Evolutionary conservation across 2,113 vertebrate genomes (phyloP).

Genomic region (Nibea albiflora): DNA sequence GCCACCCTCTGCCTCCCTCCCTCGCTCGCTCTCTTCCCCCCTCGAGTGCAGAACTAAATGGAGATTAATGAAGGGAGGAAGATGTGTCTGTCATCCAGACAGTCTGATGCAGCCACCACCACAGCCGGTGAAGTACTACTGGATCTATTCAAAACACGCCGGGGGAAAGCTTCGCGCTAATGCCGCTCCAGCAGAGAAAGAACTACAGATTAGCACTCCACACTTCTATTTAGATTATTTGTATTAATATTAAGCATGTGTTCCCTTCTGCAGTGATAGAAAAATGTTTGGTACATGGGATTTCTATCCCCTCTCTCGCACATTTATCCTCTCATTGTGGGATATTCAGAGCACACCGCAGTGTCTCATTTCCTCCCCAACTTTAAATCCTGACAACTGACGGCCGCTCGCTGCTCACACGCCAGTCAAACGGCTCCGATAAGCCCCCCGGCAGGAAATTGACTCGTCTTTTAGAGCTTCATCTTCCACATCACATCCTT

Average conservation of each 20-base stretch:
- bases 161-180: slow-evolving; percentile 46
- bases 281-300: slow-evolving; percentile 15
- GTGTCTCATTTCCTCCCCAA: slow-evolving; percentile 79
- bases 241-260: slow-evolving; percentile 48
- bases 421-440: slow-evolving; percentile 77
- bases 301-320: slow-evolving; percentile 35
- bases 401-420: slow-evolving; percentile 71
- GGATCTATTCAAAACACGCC: slow-evolving; percentile 65
- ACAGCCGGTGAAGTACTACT: slow-evolving; percentile 46
- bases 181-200: slow-evolving; percentile 46
- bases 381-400: slow-evolving; percentile 82
- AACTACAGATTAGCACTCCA: slow-evolving; percentile 54
- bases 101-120: slow-evolving; percentile 67
- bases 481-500: slow-evolving; percentile 67
- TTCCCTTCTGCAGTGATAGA: slow-evolving; percentile 30
- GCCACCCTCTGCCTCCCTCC: slow-evolving; percentile 8
- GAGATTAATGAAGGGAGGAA: slow-evolving; percentile 82
- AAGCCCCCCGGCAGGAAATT: slow-evolving; percentile 78
- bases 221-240: slow-evolving; percentile 53
- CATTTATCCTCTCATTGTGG: slow-evolving; percentile 56
- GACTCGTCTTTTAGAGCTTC: slow-evolving; percentile 73
- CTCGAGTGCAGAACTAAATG: slow-evolving; percentile 81
- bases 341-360: slow-evolving; percentile 72
- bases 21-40: slow-evolving; percentile 13
- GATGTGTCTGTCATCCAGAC: slow-evolving; percentile 79